Percentiles rank a stretch among this genome's conserved stretches.
Conservation (phyloP, 2,797 vertebrate species). For the Typhlichthys subterraneus region DNA sequence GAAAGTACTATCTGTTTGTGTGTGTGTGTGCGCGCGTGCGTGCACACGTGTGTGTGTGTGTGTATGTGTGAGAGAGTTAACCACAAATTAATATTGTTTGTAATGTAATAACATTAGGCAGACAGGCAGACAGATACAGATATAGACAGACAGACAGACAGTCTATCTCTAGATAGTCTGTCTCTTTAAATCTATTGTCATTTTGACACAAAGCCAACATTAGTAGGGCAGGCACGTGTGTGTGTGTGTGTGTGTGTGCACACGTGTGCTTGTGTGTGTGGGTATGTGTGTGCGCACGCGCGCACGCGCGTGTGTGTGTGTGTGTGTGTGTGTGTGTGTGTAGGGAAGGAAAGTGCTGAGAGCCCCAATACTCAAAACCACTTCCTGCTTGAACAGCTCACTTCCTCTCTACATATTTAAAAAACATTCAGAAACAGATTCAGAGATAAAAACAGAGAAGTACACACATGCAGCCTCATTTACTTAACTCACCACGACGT, state of each 20-base stretch:
- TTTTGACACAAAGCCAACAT: too few relatives aligned
- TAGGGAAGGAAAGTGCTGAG: conserved; percentile 18
- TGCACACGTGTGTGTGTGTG: neutral
- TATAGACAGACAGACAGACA: too few relatives aligned
- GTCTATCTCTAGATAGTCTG: too few relatives aligned
- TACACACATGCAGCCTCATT: neutral
- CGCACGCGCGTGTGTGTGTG: too few relatives aligned
- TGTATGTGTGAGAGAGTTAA: neutral
- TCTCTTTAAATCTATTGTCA: too few relatives aligned
- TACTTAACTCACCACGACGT: neutral
- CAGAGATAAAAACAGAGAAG: neutral
- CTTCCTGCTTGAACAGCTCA: conserved; percentile 45
- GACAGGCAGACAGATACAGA: too few relatives aligned
- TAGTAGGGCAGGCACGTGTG: too few relatives aligned
- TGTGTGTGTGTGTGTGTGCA: neutral
- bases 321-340: conserved; percentile 4
- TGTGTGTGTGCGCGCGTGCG: neutral
- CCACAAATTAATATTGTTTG: too few relatives aligned
- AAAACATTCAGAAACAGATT: neutral
- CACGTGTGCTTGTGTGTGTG: too few relatives aligned
- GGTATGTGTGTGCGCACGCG: neutral
- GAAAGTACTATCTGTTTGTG: neutral
- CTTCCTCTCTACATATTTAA: conserved; percentile 37
- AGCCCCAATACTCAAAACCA: conserved; percentile 25
- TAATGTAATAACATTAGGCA: too few relatives aligned